Percentiles rank a stretch among this genome's conserved stretches.
Evolutionary conservation across 1,140 invertebrate species (phyloP).

Genomic region (Delia radicum): DNA sequence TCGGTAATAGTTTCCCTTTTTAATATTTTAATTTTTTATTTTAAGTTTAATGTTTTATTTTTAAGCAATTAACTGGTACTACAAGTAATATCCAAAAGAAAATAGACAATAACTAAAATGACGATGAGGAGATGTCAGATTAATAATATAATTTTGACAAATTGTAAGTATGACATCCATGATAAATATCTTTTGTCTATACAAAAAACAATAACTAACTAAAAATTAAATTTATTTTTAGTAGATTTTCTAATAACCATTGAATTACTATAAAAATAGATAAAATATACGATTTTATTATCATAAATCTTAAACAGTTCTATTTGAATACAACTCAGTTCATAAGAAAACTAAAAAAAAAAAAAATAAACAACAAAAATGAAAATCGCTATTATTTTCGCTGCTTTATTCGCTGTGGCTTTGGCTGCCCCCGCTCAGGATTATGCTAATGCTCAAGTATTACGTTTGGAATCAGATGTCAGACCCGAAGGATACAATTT

Average conservation of each 20-base stretch:
- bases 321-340: not conserved
- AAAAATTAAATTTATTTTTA: not conserved
- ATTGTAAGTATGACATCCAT: slow-evolving; percentile 3
- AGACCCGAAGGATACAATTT: slow-evolving; percentile 22
- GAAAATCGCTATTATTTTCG: slow-evolving; percentile 29
- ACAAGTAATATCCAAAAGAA: not conserved
- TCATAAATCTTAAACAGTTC: slow-evolving; percentile 1
- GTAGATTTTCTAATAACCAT: not conserved
- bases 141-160: slow-evolving; percentile 20
- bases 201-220: not conserved
- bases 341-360: not conserved
- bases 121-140: slow-evolving; percentile 9
- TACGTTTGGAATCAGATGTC: slow-evolving; percentile 24
- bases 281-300: not conserved
- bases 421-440: slow-evolving; percentile 22
- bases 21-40: no score
- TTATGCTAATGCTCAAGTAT: slow-evolving; percentile 15
- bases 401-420: slow-evolving; percentile 29
- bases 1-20: no score
- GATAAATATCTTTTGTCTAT: not conserved
- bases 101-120: slow-evolving; percentile 34
- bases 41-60: not conserved
- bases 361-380: slow-evolving; percentile 2
- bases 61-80: not conserved
- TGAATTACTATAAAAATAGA: not conserved